Conservation (phyloP, 2,797 vertebrate species). For the Pantherophis vulpinus region DNA sequence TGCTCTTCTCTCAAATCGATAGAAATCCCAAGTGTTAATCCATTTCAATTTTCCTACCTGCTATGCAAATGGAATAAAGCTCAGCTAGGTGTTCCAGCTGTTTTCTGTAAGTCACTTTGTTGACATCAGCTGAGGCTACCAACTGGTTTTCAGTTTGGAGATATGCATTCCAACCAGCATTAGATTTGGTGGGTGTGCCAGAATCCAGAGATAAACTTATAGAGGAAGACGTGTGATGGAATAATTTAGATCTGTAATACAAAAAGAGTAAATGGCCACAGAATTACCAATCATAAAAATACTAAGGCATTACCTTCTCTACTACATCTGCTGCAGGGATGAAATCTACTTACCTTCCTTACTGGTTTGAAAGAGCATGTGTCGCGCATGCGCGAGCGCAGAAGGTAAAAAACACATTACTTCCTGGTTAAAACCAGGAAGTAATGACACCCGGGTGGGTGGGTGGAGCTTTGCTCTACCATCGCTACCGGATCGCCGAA, state of each 20-base stretch:
- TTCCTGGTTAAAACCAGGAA: too few species aligned
- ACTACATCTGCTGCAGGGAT: background rate
- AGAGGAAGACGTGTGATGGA: constrained; percentile 77
- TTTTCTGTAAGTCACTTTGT: constrained; percentile 80
- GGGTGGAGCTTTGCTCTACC: too few species aligned
- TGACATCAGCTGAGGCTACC: constrained; percentile 75
- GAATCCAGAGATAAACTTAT: constrained; percentile 65
- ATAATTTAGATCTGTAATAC: constrained; percentile 82
- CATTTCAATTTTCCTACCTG: constrained; percentile 72
- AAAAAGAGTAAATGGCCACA: constrained; percentile 4
- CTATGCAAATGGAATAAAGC: constrained; percentile 89
- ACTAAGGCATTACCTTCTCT: background rate
- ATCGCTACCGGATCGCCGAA: too few species aligned
- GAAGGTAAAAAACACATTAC: too few species aligned
- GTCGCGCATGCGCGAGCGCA: too few species aligned
- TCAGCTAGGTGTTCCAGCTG: constrained; percentile 85
- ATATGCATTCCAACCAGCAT: constrained; percentile 67
- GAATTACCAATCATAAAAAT: constrained; percentile 1
- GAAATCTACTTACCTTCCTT: too few species aligned
- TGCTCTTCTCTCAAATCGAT: background rate
- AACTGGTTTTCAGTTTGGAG: constrained; percentile 75
- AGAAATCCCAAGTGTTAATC: background rate
- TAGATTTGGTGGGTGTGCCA: constrained; percentile 77
- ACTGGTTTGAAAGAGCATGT: too few species aligned
- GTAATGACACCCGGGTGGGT: too few species aligned